Evolutionary conservation across 2,888 invertebrate species (phyloP).

Genomic region (Tromatobia lineatoria): DNA sequence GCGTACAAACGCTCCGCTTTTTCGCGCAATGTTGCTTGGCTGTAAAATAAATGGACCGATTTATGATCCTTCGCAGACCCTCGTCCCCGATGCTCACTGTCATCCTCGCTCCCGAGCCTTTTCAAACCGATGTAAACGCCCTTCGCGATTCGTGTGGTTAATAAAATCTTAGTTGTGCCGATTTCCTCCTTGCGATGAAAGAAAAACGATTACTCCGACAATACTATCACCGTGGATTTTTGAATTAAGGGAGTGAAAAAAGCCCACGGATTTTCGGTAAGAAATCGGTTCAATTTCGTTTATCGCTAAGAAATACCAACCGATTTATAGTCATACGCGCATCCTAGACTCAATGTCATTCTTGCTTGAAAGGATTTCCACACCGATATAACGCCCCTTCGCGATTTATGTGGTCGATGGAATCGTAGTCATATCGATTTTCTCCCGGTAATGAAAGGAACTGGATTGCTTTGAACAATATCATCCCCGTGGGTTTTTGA

Average conservation of each 20-base stretch:
- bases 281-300: no score
- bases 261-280: no score
- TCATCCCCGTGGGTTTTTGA: no score
- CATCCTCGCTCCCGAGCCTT: constrained; percentile 1
- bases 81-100: constrained; percentile 23
- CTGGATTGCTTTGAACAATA: no score
- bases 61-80: constrained; percentile 71
- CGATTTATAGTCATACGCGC: no score
- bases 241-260: background rate
- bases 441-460: no score
- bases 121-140: background rate
- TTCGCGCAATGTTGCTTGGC: constrained; percentile 69
- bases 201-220: background rate
- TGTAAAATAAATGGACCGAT: constrained; percentile 82
- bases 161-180: constrained; percentile 79
- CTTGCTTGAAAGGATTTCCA: no score
- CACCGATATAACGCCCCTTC: no score
- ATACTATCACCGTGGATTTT: background rate
- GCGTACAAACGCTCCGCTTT: constrained; percentile 43
- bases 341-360: no score
- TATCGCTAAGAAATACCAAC: no score
- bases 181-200: constrained; percentile 38
- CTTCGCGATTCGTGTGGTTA: constrained; percentile 69
- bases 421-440: no score
- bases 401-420: no score